Evolutionary conservation across 1,140 invertebrate genomes (phyloP), one percentile per base, ranked within the genome.

Genomic region (Pseudoatta argentina): DNA sequence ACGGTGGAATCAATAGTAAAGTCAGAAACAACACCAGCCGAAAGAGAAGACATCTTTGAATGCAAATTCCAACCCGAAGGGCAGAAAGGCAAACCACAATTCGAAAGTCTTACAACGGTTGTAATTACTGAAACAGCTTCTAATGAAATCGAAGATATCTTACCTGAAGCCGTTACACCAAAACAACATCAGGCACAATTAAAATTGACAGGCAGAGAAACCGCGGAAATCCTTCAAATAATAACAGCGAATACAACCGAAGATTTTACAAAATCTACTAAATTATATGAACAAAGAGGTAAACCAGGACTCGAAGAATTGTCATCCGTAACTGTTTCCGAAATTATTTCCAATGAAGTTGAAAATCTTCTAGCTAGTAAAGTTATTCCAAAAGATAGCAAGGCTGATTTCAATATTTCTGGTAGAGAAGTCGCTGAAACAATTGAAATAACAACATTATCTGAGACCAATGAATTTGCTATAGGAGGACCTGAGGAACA

Each of bases 1-100:
- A 91, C 92, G 7, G 91, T 95, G 21, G 94, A 96, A 91, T 93
- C 95, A 83, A 75, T 96, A 48, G 92, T 95, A 0, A 90, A 93
- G 39, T 93, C 90, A 14, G 93, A 96, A 91, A 93, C 93, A 21
- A 89, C 94, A 4, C 44, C 93, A 18, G 82, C 93, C 71, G 92
- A 96, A 93, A 88, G 89, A n/a, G 91, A 94, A 27, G 86, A 88
- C 0, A 88, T 71, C 0, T 92, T 93, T 12, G 69, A 91, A 34
- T 79, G 88, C 8, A 75, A 89, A 24, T 90, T 91, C 10, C 87
- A 85, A 67, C 88, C 89, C 10, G 86, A 92, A 51, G 63, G 88
- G 53, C 91, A 94, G 6, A 93, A 89, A 79, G 92, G 93, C 16
- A 89, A 82, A 34, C 79, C 91, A 1, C 85, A 88, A 30, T 85